A percentile compares a stretch with the other conserved stretches of the same genome.
Evolutionary conservation across 2,797 vertebrate genomes (phyloP).

Genomic region (Gymnothorax reevesii): DNA sequence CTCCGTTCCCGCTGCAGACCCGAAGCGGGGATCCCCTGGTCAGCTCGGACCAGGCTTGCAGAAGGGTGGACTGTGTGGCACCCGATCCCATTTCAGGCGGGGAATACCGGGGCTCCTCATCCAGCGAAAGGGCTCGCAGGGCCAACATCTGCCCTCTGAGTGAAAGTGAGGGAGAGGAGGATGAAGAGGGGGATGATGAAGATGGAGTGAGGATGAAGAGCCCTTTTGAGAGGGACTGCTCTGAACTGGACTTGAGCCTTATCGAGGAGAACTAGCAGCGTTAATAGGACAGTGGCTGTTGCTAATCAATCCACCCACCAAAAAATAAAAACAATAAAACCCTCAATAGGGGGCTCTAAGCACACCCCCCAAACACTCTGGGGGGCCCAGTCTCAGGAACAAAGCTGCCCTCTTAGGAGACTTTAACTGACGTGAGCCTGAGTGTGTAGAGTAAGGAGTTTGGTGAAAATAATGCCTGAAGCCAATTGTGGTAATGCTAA

Average conservation of each 20-base stretch:
- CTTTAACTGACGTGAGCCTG: constrained; percentile 50
- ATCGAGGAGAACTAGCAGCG: constrained; percentile 88
- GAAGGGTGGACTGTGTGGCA: constrained; percentile 68
- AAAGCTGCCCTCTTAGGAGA: constrained; percentile 61
- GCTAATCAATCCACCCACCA: constrained; percentile 34
- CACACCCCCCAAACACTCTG: constrained; percentile 48
- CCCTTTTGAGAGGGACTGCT: constrained; percentile 90
- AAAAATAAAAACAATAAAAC: too few species aligned
- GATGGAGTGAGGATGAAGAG: constrained; percentile 41
- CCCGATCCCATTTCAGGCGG: constrained; percentile 69
- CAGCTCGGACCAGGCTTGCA: constrained; percentile 69
- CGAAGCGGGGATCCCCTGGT: constrained; percentile 75
- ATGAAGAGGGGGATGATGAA: constrained; percentile 59
- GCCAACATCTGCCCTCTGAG: constrained; percentile 82
- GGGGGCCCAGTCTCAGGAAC: constrained; percentile 77
- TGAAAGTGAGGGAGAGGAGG: constrained; percentile 85
- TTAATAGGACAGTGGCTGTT: constrained; percentile 53
- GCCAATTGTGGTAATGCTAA: neutral
- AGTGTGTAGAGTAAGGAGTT: neutral
- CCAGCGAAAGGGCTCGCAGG: constrained; percentile 74
- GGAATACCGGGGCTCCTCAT: constrained; percentile 74
- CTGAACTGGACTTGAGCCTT: constrained; percentile 89
- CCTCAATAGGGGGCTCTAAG: constrained; percentile 37
- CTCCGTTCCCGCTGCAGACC: constrained; percentile 54
- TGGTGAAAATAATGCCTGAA: neutral